Evolutionary conservation across 2,113 vertebrate genomes (phyloP).

Genomic region (Lophotis ruficrista): DNA sequence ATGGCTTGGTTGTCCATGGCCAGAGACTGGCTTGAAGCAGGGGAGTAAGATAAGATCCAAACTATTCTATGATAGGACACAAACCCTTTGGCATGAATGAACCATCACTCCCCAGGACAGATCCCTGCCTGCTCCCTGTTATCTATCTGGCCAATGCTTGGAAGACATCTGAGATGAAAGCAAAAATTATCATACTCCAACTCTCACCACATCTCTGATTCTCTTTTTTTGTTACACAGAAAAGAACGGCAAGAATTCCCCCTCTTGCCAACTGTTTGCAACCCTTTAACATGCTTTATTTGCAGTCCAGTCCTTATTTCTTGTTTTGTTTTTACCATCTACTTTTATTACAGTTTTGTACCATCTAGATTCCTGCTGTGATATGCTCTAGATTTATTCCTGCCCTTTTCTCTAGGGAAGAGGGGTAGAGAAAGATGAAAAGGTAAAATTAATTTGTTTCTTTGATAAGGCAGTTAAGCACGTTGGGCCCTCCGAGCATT

Average conservation of each 20-base stretch:
- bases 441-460: constrained; percentile 55
- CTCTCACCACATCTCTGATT: not conserved
- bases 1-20: not conserved
- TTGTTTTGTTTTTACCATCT: constrained; percentile 9
- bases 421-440: constrained; percentile 42
- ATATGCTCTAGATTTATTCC: constrained; percentile 15
- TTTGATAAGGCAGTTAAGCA: constrained; percentile 32
- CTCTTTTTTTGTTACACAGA: constrained; percentile 27
- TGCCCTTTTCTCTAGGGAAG: constrained; percentile 15
- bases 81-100: not conserved
- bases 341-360: constrained; percentile 35
- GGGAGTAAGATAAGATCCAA: not conserved
- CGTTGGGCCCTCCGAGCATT: not conserved
- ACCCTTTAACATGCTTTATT: not conserved
- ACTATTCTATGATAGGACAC: not conserved
- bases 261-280: not conserved
- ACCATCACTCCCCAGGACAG: not conserved
- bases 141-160: not conserved
- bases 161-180: constrained; percentile 37
- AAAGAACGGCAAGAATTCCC: not conserved
- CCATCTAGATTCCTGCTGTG: constrained; percentile 1
- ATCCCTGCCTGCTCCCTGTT: not conserved
- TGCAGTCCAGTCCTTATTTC: not conserved
- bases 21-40: not conserved
- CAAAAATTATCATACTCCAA: not conserved